Evolutionary conservation across 2,113 vertebrate species (phyloP).

Genomic region (Rhinolophus sinicus): DNA sequence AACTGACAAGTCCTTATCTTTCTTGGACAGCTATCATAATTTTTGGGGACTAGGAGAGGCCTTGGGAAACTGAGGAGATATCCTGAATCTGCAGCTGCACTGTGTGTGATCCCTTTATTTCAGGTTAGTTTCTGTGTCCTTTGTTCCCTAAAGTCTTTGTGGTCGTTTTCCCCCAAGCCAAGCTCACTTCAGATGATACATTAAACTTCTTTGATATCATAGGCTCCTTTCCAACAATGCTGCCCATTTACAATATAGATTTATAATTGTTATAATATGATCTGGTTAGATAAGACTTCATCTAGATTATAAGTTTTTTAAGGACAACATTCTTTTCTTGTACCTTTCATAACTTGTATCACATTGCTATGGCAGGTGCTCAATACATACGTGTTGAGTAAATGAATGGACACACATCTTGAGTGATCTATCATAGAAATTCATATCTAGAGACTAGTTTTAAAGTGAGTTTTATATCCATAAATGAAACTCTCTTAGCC

Average conservation of each 20-base stretch:
- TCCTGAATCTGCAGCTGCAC: background rate
- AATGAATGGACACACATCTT: conserved; percentile 8
- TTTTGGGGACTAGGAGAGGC: background rate
- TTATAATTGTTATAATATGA: background rate
- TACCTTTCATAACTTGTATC: background rate
- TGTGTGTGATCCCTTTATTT: background rate
- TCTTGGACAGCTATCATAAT: background rate
- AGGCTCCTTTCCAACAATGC: background rate
- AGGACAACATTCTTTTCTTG: background rate
- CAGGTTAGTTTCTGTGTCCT: background rate
- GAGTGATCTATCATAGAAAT: conserved; percentile 46
- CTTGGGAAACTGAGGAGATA: background rate
- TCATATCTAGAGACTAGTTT: conserved; percentile 63
- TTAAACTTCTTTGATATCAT: background rate
- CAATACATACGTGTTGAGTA: background rate
- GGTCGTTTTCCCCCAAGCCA: background rate
- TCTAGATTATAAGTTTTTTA: background rate
- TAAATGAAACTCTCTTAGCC: conserved; percentile 65
- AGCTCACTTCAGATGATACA: background rate
- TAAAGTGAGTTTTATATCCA: conserved; percentile 66
- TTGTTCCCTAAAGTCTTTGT: background rate
- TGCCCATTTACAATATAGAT: background rate
- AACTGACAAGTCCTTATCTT: background rate
- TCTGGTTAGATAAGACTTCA: conserved; percentile 13
- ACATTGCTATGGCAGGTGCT: background rate